Base-by-base conservation (phyloP, 2,797 vertebrate species). In the Hydrocynus forskahlii region DNA sequence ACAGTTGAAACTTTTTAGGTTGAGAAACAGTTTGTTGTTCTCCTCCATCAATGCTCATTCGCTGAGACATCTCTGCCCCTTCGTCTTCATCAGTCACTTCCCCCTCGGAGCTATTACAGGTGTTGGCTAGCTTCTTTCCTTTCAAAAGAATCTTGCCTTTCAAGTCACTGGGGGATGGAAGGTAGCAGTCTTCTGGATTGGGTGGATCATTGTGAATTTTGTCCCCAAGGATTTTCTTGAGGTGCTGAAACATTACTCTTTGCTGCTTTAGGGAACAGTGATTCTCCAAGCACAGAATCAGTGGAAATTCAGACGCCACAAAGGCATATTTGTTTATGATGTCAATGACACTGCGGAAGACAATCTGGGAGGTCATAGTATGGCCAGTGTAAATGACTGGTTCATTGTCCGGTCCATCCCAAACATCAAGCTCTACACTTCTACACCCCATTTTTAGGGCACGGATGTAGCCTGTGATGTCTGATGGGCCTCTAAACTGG, bases 401-500 rank as follows among this genome's bases (percentile, higher is more conserved):
- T 75, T 99, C 97, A 0, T 97, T 97, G 85, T 99, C 97, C 0
- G 97, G 95, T 43, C 98, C 98, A 0, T 99, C 97, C 98, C 98
- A 99, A 0, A 99, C 97, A 21, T 99, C 98, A 64, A 99, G 86
- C 68, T 99, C 98, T 8, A 99, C 97, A 21, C 97, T 97, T 81
- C 98, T 94, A 85, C 97, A 99, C 9, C 97, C 97, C 97, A 99
- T 99, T 91, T 98, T 99, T 0, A 99, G 95, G 71, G 98, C 98
- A 0, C 98, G 96, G 80, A 99, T 98, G 84, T 99, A 99, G 6
- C 98, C 98, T 0, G 97, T 97, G 86, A 99, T 98, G 86, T 99
- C 97, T 23, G 98, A 99, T 6, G 98, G 97, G 76, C 98, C 98
- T 88, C 96, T 93, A 89, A 99, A 99, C 88, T 99, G 98, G 90